phyloP scores from a whole-genome alignment of 1,140 invertebrate species.

The Brachionus sp. region DNA sequence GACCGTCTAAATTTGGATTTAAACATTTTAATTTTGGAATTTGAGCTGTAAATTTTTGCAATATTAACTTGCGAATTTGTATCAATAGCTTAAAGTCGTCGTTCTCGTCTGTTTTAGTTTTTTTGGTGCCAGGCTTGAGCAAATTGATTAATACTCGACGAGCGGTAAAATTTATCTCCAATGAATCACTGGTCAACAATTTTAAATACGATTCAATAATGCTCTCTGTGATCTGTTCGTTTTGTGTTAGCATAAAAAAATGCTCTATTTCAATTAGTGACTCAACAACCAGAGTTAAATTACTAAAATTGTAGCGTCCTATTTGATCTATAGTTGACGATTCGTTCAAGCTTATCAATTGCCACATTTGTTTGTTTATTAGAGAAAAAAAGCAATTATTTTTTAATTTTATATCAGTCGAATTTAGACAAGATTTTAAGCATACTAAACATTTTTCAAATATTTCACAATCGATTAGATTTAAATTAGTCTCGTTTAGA shows the following conservation, averaged over 20 bases:
- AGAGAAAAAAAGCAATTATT: neutral
- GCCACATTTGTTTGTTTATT: constrained; percentile 1
- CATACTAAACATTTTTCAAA: constrained; percentile 29
- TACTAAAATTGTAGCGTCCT: neutral
- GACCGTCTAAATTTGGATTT: neutral
- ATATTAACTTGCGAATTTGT: neutral
- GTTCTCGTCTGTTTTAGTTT: neutral
- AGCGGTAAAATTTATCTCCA: neutral
- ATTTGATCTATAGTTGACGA: neutral
- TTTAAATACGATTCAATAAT: constrained; percentile 17
- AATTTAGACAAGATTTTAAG: neutral
- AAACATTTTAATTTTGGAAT: neutral
- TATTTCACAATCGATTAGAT: constrained; percentile 36
- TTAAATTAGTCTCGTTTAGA: neutral
- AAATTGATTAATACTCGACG: neutral
- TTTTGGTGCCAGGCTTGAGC: neutral
- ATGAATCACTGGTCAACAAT: neutral
- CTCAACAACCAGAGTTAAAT: constrained; percentile 7
- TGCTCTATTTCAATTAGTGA: constrained; percentile 16
- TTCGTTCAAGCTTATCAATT: neutral
- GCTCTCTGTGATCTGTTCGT: neutral
- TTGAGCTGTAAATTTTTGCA: neutral
- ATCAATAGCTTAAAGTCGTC: neutral
- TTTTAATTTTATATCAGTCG: neutral
- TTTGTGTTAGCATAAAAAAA: neutral